Evolutionary conservation across 2,888 invertebrate genomes (phyloP).

Genomic region (Lamellibrachia columna): DNA sequence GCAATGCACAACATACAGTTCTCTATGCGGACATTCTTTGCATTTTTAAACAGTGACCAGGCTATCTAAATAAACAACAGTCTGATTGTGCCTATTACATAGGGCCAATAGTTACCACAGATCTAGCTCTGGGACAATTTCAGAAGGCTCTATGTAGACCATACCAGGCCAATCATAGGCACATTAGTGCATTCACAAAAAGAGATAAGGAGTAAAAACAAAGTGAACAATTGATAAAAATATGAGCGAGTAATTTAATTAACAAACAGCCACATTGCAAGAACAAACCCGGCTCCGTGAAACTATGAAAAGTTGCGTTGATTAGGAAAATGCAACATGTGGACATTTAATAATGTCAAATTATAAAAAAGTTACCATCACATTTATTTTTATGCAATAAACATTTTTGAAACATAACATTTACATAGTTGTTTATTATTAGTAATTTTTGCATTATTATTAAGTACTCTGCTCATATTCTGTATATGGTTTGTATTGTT

Average conservation of each 20-base stretch:
- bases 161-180: neutral
- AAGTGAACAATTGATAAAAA: neutral
- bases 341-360: no score
- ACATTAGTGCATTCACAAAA: neutral
- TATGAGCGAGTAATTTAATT: neutral
- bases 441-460: no score
- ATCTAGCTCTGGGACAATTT: neutral
- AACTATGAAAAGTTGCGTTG: neutral
- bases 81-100: neutral
- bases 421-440: no score
- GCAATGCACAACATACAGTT: neutral
- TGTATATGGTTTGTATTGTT: no score
- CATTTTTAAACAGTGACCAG: slow-evolving; percentile 11
- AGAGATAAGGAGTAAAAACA: neutral
- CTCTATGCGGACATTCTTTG: neutral
- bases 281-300: neutral
- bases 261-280: neutral
- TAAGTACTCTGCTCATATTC: no score
- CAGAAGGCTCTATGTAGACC: neutral
- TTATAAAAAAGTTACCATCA: no score
- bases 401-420: no score
- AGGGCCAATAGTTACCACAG: neutral
- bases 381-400: no score
- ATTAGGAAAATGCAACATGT: no score
- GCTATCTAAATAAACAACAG: neutral